Base-by-base conservation (phyloP, 2,888 invertebrate genomes). In the Lobophora halterata region DNA sequence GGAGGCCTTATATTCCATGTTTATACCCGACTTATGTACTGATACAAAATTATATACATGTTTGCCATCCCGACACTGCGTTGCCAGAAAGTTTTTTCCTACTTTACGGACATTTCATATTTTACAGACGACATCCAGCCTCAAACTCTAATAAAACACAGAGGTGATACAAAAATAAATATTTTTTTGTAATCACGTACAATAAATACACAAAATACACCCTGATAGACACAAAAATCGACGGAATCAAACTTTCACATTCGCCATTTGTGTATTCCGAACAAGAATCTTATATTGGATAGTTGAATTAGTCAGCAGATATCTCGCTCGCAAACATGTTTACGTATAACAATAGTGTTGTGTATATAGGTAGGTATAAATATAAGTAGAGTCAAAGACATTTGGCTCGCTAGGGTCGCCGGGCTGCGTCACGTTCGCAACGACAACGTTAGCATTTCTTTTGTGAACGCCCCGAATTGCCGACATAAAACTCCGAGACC, bases 381-480 rank as follows among this genome's bases (percentile, higher is more conserved):
- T 43, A 43, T 28, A 32, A n/a, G 34, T 21, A 3, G 1, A 5
- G 7, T 16, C 9, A 19, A 28, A 33, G 43, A 33, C 21, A 37
- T 37, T 44, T 35, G 24, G 33, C 27, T 37, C 18, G 42, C 52
- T 33, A 56, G 58, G 56, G 49, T 51, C 58, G 52, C 51, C 44
- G 52, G 58, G 58, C 63, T 49, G 57, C 61, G 70, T 75, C 79
- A 79, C 79, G 81, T 79, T 64, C 71, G 58, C 68, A 59, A 61
- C 72, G 58, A 65, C n/a, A n/a, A n/a, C 71, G 78, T 74, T 76
- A 74, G 77, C 83, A 78, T 81, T 85, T 85, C 85, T 83, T 83
- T 85, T 85, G 85, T 85, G 78, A 77, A 78, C 78, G 76, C 67
- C 67, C 83, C 79, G 73, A 85, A 85, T 83, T 80, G 79, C 83